These are phyloP conservation scores for Oreortyx pictus DNA, from an alignment of 2,797 vertebrate genomes.

Conservation along the genomic window DNA sequence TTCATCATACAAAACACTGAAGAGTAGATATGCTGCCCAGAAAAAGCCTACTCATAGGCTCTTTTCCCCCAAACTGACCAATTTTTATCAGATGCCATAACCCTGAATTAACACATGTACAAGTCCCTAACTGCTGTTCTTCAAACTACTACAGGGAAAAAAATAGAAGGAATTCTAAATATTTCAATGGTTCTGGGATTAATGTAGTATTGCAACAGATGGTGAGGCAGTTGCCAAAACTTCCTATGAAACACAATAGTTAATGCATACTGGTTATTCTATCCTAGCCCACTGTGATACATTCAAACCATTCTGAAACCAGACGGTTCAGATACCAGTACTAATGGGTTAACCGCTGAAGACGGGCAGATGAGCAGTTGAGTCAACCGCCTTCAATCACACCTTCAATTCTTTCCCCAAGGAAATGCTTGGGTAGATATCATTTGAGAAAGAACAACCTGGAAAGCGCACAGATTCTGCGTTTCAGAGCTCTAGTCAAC, in stretches of 20 bases:
- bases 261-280: background rate
- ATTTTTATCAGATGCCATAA: background rate
- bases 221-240: constrained; percentile 5
- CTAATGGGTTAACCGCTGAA: background rate
- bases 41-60: background rate
- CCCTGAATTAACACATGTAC: background rate
- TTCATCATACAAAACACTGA: background rate
- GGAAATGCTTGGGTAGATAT: background rate
- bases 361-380: background rate
- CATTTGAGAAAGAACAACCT: background rate
- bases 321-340: background rate
- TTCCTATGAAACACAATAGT: background rate
- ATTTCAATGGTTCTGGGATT: background rate
- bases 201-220: constrained; percentile 10
- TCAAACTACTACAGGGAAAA: constrained; percentile 4
- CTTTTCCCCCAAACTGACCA: background rate
- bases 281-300: background rate
- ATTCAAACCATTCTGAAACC: background rate
- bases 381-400: background rate
- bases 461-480: background rate
- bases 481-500: background rate
- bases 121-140: background rate
- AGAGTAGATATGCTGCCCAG: background rate
- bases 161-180: background rate
- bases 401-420: background rate